phyloP scores from a whole-genome alignment of 2,113 vertebrate species.

The Machaerirhynchus nigripectus region DNA sequence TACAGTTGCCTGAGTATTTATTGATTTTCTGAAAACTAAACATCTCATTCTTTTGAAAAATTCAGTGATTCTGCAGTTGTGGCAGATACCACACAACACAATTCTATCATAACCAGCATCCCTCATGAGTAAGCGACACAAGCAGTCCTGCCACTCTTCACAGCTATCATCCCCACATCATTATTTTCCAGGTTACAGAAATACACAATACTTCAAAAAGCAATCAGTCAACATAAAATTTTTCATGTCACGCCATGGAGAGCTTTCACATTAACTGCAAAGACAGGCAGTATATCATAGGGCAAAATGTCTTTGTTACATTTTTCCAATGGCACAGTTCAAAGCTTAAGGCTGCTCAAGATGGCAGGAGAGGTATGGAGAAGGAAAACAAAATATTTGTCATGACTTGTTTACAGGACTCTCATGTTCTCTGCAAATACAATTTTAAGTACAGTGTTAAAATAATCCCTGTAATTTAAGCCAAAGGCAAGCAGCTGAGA shows the following conservation, averaged over 20 bases:
- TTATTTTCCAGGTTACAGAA: not conserved
- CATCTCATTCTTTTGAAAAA: not conserved
- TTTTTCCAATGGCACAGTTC: not conserved
- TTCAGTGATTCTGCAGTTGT: not conserved
- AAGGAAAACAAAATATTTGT: not conserved
- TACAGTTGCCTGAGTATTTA: not conserved
- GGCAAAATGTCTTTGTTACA: not conserved
- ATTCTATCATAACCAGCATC: not conserved
- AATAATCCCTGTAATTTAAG: not conserved
- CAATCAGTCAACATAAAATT: not conserved
- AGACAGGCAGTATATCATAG: not conserved
- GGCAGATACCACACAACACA: not conserved
- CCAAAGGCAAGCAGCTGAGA: not conserved
- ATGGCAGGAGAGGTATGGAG: not conserved
- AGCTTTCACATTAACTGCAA: not conserved
- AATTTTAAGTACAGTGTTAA: not conserved
- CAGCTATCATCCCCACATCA: not conserved
- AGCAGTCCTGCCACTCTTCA: not conserved
- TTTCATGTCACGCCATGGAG: not conserved
- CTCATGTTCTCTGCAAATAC: not conserved
- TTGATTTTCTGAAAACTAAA: not conserved
- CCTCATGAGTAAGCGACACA: not conserved
- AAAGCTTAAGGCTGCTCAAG: not conserved
- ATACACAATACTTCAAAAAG: not conserved
- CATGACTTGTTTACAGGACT: not conserved